Evolutionary conservation across 2,888 invertebrate genomes (phyloP), one percentile per base, ranked within the genome.

Genomic region (Habrosyne pyritoides): DNA sequence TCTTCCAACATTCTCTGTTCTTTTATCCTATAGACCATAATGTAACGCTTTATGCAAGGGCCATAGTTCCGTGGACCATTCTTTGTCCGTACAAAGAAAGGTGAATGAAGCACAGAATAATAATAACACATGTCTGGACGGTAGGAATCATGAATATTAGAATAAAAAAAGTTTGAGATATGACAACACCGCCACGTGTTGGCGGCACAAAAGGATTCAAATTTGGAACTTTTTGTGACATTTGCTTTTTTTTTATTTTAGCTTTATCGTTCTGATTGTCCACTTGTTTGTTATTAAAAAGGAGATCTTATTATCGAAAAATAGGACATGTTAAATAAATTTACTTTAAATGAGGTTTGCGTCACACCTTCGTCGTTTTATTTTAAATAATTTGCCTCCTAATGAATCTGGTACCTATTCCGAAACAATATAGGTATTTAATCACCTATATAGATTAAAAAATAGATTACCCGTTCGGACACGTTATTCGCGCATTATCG

Each of bases 171-270:
- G 77, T 83, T 79, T 74, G 61, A 81, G 81, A 84, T 85, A 86
- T 86, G 87, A 87, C 86, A 86, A 87, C 85, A 85, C 81, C 81
- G 83, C 81, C 89, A 89, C 89, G 88, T 91, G 89, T 87, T 83
- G 70, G 64, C 61, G 67, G 69, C 67, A 90, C 86, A 89, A 90
- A 79, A 78, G 79, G 66, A 66, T 76, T 79, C 73, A 72, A 79
- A 84, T 76, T 75, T 77, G 66, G 77, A 82, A 77, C 77, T 69
- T 66, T 71, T 70, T 77, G 77, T 53, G 66, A 60, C 69, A 73
- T 72, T 72, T 62, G 62, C 2, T 67, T 60, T 73, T 71, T 66
- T 64, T 73, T 62, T 71, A 64, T 65, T 64, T 67, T 65, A 63
- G 56, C 66, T 58, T 54, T 63, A 53, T 14, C 26, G 46, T 36